Base-by-base conservation (phyloP, 2,113 vertebrate genomes). In the Andinoacara biseriatus region DNA sequence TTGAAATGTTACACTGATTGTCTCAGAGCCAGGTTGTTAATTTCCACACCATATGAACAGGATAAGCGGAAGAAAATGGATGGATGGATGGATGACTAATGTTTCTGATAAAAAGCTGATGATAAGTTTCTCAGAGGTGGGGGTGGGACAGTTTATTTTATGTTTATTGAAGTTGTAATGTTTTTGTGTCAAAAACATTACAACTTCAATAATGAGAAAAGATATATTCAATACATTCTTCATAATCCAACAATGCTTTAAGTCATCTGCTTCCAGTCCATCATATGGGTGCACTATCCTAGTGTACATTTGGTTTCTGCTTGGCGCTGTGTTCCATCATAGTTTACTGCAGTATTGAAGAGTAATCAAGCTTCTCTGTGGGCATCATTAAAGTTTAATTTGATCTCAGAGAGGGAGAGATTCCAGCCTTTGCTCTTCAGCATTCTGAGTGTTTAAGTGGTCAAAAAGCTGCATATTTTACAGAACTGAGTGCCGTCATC, bases 371-470 rank as follows among this genome's bases (percentile, higher is more conserved):
- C 74, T 86, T 72, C 54, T 85, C 60, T 65, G 2, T 54, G 57
- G 52, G 24, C 59, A 81, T 65, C 79, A 85, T 78, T 89, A 67
- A 87, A 80, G 82, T 80, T 74, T 80, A 11, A 90, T 90, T 81
- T 74, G 38, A 72, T 89, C 58, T 62, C 57, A 82, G 72, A 83
- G 35, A 60, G 35, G 9, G 61, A 83, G 5, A 85, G 62, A 76
- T 82, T 78, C 59, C 58, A 75, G 40, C 67, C 43, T 75, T 57
- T 22, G 35, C 58, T 75, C 24, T 58, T 75, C 24, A 7, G 58
- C 24, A 56, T 54, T 78, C 35, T 8, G 62, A 58, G 40, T 18
- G 43, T 65, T 35, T 57, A 81, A 84, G 67, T 62, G n/a, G 58
- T 75, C 1, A 8, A 72, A 61, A 75, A 88, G 67, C 58, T 46